Conservation (phyloP, 2,113 vertebrate species). For the Atherinomorus stipes region DNA sequence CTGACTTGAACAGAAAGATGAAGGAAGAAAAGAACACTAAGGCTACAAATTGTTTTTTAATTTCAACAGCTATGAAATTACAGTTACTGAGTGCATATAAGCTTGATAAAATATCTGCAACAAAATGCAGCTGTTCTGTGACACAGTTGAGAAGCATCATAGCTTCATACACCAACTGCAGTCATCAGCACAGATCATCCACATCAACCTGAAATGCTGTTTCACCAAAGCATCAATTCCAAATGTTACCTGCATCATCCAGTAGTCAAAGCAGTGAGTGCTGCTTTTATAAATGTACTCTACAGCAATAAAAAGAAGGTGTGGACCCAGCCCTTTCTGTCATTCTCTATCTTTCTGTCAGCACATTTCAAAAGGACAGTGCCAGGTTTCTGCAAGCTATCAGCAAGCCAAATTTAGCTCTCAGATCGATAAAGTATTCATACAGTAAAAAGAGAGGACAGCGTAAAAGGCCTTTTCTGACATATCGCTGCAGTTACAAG, state of each 20-base stretch:
- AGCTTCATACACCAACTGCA: too few species aligned
- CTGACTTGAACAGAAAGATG: neutral
- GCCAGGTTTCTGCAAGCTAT: conserved; percentile 26
- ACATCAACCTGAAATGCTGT: neutral
- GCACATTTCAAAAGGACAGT: conserved; percentile 1
- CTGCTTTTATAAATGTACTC: neutral
- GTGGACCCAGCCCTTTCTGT: neutral
- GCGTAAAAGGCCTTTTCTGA: conserved; percentile 40
- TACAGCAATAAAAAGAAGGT: neutral
- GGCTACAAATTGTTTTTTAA: neutral
- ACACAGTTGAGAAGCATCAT: too few species aligned
- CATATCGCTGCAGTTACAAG: conserved; percentile 49
- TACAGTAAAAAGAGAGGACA: conserved; percentile 14
- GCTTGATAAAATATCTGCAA: too few species aligned
- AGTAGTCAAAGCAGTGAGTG: neutral
- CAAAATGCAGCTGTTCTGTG: too few species aligned
- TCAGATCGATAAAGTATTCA: conserved; percentile 66
- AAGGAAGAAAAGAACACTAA: neutral
- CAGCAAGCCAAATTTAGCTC: conserved; percentile 47
- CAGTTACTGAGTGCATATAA: too few species aligned
- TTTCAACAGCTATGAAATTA: neutral
- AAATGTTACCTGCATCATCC: neutral
- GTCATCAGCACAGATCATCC: too few species aligned
- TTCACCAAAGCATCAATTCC: neutral
- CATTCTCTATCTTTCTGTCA: conserved; percentile 4